phyloP scores from a whole-genome alignment of 2,797 vertebrate species.

The Galagoides demidoff region DNA sequence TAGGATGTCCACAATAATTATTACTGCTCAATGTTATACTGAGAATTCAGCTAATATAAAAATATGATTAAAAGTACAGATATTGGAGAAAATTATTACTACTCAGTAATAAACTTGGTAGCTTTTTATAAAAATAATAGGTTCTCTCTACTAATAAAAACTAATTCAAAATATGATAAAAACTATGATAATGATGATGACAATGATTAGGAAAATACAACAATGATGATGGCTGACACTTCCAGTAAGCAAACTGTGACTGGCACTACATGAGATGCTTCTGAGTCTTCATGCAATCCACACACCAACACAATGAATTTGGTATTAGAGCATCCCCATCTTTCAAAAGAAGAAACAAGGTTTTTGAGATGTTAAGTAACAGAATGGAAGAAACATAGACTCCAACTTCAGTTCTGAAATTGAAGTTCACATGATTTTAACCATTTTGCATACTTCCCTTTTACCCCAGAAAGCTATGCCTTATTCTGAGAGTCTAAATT shows the following conservation, averaged over 20 bases:
- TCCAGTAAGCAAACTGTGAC: neutral
- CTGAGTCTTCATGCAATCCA: neutral
- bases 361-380: neutral
- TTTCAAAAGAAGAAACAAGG: neutral
- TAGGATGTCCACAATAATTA: neutral
- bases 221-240: neutral
- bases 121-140: neutral
- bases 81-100: neutral
- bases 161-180: neutral
- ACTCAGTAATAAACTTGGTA: neutral
- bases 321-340: neutral
- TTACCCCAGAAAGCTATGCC: neutral
- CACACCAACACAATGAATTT: neutral
- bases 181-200: neutral
- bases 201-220: neutral
- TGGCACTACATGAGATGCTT: neutral
- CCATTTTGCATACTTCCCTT: neutral
- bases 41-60: neutral
- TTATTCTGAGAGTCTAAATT: neutral
- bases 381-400: neutral
- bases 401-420: neutral
- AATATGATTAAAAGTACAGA: neutral
- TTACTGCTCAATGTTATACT: neutral
- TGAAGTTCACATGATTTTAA: neutral
- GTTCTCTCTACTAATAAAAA: neutral